These are phyloP conservation scores for Drosophila greeni DNA, from an alignment of 2,888 invertebrate species.

Conservation along the genomic window DNA sequence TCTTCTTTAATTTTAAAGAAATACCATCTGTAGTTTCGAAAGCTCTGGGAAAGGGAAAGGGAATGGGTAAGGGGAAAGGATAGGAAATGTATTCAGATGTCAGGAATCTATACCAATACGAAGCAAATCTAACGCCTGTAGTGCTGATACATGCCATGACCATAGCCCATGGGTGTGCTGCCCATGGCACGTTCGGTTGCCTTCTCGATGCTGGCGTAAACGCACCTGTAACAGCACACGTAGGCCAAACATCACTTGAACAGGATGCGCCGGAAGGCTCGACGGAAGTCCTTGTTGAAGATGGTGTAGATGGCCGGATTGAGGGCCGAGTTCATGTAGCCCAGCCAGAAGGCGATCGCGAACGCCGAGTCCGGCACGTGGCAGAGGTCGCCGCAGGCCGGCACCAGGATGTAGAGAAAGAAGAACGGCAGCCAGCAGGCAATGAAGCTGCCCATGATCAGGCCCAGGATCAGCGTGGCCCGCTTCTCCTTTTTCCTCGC, in stretches of 20 bases:
- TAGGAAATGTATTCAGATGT: too few relatives aligned
- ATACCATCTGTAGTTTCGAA: background rate
- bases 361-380: constrained; percentile 91
- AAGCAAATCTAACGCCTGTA: constrained; percentile 77
- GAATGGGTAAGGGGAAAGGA: background rate
- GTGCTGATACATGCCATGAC: constrained; percentile 77
- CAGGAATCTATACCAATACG: constrained; percentile 38
- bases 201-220: constrained; percentile 80
- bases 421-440: constrained; percentile 99
- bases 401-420: constrained; percentile 92
- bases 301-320: constrained; percentile 98
- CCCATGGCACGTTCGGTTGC: constrained; percentile 80
- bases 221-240: constrained; percentile 90
- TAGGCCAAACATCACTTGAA: constrained; percentile 95
- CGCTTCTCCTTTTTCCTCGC: constrained; percentile 97
- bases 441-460: constrained; percentile 99
- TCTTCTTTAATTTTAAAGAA: background rate
- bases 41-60: background rate
- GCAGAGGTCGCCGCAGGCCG: constrained; percentile 85
- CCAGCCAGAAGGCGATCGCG: constrained; percentile 96
- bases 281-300: constrained; percentile 97
- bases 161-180: constrained; percentile 79
- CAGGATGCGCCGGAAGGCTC: constrained; percentile 96
- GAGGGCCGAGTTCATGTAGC: constrained; percentile 97
- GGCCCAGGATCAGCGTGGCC: constrained; percentile 96